phyloP scores from a whole-genome alignment of 2,797 vertebrate genomes.

The Hephaestus fuliginosus region DNA sequence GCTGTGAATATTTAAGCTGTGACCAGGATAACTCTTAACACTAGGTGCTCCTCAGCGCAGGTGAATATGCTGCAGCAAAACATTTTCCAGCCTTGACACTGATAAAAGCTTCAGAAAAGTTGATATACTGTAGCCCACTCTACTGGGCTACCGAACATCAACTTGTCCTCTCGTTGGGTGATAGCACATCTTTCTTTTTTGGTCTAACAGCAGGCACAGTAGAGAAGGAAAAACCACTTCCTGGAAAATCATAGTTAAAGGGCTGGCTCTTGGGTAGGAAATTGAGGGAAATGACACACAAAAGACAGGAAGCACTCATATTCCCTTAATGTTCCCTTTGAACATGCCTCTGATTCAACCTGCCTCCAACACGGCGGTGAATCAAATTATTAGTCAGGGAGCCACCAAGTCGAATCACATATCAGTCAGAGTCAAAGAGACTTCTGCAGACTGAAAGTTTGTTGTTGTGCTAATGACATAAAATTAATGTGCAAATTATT shows the following conservation, averaged over 20 bases:
- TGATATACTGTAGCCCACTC: too few species aligned
- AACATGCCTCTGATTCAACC: neutral
- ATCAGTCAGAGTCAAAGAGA: neutral
- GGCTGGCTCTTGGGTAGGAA: neutral
- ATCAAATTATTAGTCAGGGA: neutral
- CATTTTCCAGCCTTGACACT: neutral
- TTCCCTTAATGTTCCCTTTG: neutral
- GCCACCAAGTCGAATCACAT: neutral
- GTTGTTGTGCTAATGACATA: neutral
- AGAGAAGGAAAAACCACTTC: neutral
- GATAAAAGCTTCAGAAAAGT: neutral
- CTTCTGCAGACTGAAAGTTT: neutral
- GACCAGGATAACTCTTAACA: neutral
- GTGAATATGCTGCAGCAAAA: neutral
- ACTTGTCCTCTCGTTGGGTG: neutral
- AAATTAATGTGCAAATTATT: neutral
- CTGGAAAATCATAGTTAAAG: neutral
- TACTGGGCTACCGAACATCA: too few species aligned
- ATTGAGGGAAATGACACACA: neutral
- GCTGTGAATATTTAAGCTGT: neutral
- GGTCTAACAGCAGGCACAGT: neutral
- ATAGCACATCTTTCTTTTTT: neutral
- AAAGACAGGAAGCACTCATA: neutral
- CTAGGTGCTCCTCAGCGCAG: neutral
- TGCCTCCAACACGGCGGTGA: neutral